These are phyloP conservation scores for Acanthosoma haemorrhoidale DNA, from an alignment of 2,888 invertebrate species.

Conservation along the genomic window DNA sequence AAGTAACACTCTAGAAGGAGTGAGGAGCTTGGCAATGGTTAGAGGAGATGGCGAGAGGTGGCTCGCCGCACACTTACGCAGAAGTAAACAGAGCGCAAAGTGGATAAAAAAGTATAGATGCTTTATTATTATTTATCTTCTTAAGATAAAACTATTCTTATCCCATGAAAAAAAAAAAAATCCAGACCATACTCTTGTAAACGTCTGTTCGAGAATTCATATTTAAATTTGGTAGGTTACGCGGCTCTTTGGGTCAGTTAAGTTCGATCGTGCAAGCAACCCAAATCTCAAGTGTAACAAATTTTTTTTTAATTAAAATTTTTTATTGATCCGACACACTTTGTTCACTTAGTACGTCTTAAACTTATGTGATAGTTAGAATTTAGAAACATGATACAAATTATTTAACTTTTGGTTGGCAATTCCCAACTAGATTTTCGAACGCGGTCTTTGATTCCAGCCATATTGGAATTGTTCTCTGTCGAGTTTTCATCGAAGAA, in stretches of 20 bases:
- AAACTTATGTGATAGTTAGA: background rate
- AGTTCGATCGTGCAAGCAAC: constrained; percentile 22
- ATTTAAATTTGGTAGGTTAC: background rate
- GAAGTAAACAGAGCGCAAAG: background rate
- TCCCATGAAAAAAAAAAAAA: too few relatives aligned
- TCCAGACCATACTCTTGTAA: background rate
- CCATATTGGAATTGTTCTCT: constrained; percentile 31
- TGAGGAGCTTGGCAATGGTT: too few relatives aligned
- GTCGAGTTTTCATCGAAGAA: constrained; percentile 28
- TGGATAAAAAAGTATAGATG: background rate
- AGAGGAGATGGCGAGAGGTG: too few relatives aligned
- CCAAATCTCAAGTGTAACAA: background rate
- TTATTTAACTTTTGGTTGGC: background rate
- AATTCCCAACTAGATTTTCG: constrained; percentile 11
- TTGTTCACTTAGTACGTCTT: background rate
- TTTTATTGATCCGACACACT: too few relatives aligned
- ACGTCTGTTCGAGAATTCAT: background rate
- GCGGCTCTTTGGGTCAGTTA: background rate
- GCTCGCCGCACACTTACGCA: too few relatives aligned
- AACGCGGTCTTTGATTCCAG: constrained; percentile 31
- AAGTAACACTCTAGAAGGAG: too few relatives aligned
- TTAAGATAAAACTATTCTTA: too few relatives aligned
- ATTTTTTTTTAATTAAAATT: background rate
- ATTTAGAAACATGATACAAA: background rate
- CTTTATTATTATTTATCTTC: too few relatives aligned